Conservation (phyloP, 2,888 invertebrate species). For the Bugula neritina region DNA sequence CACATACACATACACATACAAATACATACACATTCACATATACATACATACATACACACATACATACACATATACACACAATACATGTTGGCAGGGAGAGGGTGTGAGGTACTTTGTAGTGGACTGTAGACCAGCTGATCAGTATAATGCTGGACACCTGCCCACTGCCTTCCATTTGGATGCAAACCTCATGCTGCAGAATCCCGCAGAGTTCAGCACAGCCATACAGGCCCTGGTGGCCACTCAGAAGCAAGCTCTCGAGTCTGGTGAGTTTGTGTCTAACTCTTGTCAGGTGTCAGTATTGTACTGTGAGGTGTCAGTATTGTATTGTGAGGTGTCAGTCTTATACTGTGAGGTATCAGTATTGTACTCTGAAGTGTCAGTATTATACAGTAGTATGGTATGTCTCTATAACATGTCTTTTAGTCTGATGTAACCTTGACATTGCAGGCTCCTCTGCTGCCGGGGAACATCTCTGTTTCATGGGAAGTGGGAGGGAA, state of each 20-base stretch:
- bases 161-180: slow-evolving; percentile 96
- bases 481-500: slow-evolving; percentile 82
- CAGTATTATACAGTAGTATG: no score
- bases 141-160: slow-evolving; percentile 93
- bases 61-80: no score
- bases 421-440: no score
- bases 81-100: slow-evolving; percentile 41
- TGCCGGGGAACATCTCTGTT: slow-evolving; percentile 58
- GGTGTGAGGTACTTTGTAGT: slow-evolving; percentile 77
- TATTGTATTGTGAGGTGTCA: no score
- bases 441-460: slow-evolving; percentile 65
- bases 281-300: neutral
- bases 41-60: no score
- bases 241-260: slow-evolving; percentile 61
- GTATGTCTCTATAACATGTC: no score
- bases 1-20: no score
- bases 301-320: no score
- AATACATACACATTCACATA: no score
- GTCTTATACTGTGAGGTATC: no score
- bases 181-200: slow-evolving; percentile 92
- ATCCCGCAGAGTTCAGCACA: slow-evolving; percentile 86
- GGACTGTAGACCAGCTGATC: slow-evolving; percentile 91
- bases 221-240: slow-evolving; percentile 85
- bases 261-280: slow-evolving; percentile 38
- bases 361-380: no score